phyloP scores from a whole-genome alignment of 1,140 invertebrate species.

The Prorops nasuta region DNA sequence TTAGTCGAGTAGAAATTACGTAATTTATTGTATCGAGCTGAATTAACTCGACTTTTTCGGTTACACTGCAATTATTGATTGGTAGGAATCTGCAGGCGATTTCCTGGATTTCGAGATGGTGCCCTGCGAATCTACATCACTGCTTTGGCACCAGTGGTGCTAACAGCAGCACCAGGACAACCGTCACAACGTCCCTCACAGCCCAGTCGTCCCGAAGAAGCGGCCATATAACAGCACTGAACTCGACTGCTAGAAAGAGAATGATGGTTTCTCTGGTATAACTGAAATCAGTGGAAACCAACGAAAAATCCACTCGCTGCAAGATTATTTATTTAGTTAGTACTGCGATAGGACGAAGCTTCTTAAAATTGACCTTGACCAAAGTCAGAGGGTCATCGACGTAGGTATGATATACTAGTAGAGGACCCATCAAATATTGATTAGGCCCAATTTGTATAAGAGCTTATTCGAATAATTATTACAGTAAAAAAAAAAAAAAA shows the following conservation, averaged over 20 bases:
- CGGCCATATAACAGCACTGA: constrained; percentile 39
- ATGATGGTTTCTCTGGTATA: constrained; percentile 53
- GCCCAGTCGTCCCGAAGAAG: constrained; percentile 49
- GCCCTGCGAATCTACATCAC: constrained; percentile 42
- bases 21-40: too few species aligned
- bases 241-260: constrained; percentile 43
- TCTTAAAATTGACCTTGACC: neutral
- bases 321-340: neutral
- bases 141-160: constrained; percentile 41
- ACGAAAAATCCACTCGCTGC: constrained; percentile 1
- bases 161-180: constrained; percentile 43
- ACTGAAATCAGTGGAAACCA: too few species aligned
- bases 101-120: constrained; percentile 49
- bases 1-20: too few species aligned
- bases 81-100: constrained; percentile 48
- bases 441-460: neutral
- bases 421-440: neutral
- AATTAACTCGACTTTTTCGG: too few species aligned
- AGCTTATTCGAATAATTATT: too few species aligned
- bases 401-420: neutral
- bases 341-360: neutral
- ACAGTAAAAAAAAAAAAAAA: constrained; percentile 4
- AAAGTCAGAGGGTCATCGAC: neutral
- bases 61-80: constrained; percentile 11
- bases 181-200: constrained; percentile 49